Percentiles rank a stretch among this genome's conserved stretches.
Evolutionary conservation across 2,888 invertebrate genomes (phyloP).

Genomic region (Cataglyphis cursor): DNA sequence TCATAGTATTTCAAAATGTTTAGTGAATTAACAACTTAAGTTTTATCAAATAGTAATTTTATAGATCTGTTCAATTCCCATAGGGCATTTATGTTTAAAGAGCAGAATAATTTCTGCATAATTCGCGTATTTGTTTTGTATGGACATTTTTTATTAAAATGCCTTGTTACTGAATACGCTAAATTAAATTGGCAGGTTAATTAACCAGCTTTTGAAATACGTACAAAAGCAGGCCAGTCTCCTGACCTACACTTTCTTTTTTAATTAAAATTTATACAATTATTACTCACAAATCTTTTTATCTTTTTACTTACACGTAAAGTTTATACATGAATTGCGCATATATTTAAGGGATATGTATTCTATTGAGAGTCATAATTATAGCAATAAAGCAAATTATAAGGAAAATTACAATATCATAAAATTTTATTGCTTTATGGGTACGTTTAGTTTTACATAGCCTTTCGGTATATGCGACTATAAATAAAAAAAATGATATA

Average conservation of each 20-base stretch:
- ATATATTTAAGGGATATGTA: constrained; percentile 67
- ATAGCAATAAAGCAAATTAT: background rate
- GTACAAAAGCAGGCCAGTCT: constrained; percentile 74
- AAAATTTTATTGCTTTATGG: background rate
- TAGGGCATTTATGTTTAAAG: background rate
- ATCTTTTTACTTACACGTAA: constrained; percentile 56
- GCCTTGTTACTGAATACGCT: constrained; percentile 64
- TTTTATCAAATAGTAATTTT: constrained; percentile 22
- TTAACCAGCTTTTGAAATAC: constrained; percentile 74
- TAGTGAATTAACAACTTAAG: background rate
- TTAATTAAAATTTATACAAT: background rate
- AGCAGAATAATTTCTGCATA: background rate
- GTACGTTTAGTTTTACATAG: constrained; percentile 29
- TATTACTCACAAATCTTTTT: constrained; percentile 44
- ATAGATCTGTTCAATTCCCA: background rate
- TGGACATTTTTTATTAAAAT: constrained; percentile 65
- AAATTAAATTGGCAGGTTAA: constrained; percentile 70
- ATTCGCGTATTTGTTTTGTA: constrained; percentile 66
- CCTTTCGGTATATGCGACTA: constrained; percentile 68
- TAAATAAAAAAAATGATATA: constrained; percentile 57
- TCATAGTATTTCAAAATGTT: constrained; percentile 37
- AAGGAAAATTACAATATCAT: background rate
- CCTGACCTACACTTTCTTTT: constrained; percentile 73
- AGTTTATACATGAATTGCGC: constrained; percentile 57
- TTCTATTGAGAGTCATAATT: background rate